Conservation (phyloP, 30 jellyfish, hydroid and myxozoan species). For the Chrysaora quinquecirrha region DNA sequence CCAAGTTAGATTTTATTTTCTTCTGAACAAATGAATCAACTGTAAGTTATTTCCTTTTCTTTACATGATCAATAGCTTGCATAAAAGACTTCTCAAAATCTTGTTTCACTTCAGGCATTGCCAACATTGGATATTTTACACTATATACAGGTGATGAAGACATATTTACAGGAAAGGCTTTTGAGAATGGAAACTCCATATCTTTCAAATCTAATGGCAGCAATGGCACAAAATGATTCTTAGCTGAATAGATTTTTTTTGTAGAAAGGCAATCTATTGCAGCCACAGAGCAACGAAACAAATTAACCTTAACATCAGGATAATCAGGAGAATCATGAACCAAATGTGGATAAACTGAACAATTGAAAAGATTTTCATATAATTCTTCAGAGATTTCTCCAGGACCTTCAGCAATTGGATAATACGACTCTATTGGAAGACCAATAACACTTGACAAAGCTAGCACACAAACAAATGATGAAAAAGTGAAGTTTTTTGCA, state of each 20-base stretch:
- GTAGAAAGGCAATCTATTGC: constrained; percentile 26
- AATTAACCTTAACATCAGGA: constrained; percentile 5
- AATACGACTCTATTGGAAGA: constrained; percentile 37
- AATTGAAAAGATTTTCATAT: constrained; percentile 20
- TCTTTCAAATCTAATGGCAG: neutral
- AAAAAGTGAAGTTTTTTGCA: constrained; percentile 1
- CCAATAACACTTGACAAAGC: constrained; percentile 47
- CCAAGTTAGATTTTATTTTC: neutral
- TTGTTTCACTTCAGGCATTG: too few relatives aligned
- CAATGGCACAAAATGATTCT: constrained; percentile 53
- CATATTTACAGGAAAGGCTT: neutral
- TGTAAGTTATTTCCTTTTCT: neutral
- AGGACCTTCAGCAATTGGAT: constrained; percentile 5
- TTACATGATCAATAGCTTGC: neutral
- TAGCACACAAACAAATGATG: constrained; percentile 40
- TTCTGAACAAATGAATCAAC: too few relatives aligned
- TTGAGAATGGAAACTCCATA: neutral
- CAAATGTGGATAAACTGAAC: constrained; percentile 22
- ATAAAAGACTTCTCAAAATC: neutral
- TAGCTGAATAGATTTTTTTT: neutral
- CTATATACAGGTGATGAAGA: too few relatives aligned
- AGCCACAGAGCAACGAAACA: constrained; percentile 40
- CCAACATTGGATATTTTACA: neutral
- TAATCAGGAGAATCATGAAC: neutral
- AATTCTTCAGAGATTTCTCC: too few relatives aligned